Evolutionary conservation across 1,140 invertebrate species (phyloP), one percentile per base, ranked within the genome.

Genomic region (Vanessa atalanta): DNA sequence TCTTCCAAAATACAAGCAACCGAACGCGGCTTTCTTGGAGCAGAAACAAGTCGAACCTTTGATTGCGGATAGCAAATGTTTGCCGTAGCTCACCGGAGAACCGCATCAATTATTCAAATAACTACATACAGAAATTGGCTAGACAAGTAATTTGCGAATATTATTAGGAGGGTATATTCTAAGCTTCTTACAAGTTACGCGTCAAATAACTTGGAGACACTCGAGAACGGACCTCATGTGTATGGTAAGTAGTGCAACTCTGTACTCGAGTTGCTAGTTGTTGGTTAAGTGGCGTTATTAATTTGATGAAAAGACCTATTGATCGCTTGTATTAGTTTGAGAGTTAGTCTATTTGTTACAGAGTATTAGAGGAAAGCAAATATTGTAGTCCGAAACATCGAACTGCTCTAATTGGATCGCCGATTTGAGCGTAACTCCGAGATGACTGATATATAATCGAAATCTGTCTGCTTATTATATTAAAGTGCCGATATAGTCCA

Each of bases 41-140:
- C 47, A 72, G 23, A 57, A 50, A 20, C 57, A 70, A 70, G 55
- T 70, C 26, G 68, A 63, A 87, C 83, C 87, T 87, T 83, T 88
- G 88, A 90, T 88, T 88, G 87, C 84, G 81, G 81, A 86, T 85
- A 76, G 85, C 87, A 88, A 90, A 90, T 83, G 84, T 90, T 88
- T 88, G 88, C 81, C 76, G 65, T 70, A 79, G 82, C 83, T 86
- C 83, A 82, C 70, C 37, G 78, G 78, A 75, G 82, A 77, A 75
- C 80, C 75, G 79, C 83, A 84, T 90, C 86, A 89, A 89, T 90
- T 90, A 90, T 90, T 90, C 86, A 90, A 89, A 89, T 86, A 88
- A 85, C 81, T 83, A 85, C 80, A 73, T 79, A 81, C 78, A 84
- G 84, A 82, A 84, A 87, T 85, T 85, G 86, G 83, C 82, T 86